Percentiles rank a stretch among this genome's conserved stretches.
Evolutionary conservation across 2,888 invertebrate species (phyloP).

Genomic region (Ypsolopha scabrella): DNA sequence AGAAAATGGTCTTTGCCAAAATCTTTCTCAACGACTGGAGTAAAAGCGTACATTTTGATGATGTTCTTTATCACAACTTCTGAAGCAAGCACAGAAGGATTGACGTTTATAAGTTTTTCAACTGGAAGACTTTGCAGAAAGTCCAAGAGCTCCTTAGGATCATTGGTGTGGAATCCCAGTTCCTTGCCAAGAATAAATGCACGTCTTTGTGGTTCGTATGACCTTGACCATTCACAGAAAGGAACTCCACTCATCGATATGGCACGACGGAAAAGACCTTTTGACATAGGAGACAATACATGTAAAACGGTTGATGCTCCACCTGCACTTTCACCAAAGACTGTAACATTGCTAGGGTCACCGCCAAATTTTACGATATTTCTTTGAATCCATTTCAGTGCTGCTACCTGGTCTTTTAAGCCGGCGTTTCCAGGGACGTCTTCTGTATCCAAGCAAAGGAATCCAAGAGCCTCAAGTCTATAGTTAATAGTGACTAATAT

Average conservation of each 20-base stretch:
- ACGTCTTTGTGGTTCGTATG: conserved; percentile 16
- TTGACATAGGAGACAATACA: conserved; percentile 15
- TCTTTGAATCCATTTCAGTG: conserved; percentile 4
- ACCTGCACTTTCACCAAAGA: conserved; percentile 37
- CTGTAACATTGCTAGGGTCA: conserved; percentile 21
- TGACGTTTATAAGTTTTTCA: conserved; percentile 14
- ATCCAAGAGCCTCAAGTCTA: no score
- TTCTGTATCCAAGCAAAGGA: neutral
- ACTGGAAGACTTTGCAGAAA: conserved; percentile 20
- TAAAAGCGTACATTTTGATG: conserved; percentile 14
- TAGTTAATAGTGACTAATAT: conserved; percentile 36
- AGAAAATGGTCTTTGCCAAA: conserved; percentile 19
- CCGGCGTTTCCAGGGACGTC: conserved; percentile 65
- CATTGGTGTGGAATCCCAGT: conserved; percentile 19
- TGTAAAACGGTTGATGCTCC: conserved; percentile 21
- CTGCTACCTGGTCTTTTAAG: conserved; percentile 22
- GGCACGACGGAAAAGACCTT: conserved; percentile 17
- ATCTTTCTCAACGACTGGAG: conserved; percentile 22
- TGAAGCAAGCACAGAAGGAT: conserved; percentile 8
- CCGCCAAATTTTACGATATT: conserved; percentile 10
- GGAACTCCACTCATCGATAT: conserved; percentile 16
- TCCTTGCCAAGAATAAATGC: conserved; percentile 20
- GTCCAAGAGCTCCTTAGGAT: conserved; percentile 19
- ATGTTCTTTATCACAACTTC: conserved; percentile 8
- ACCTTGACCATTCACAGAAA: conserved; percentile 17